phyloP scores from a whole-genome alignment of 1,140 invertebrate genomes.

The Neocloeon triangulifer region DNA sequence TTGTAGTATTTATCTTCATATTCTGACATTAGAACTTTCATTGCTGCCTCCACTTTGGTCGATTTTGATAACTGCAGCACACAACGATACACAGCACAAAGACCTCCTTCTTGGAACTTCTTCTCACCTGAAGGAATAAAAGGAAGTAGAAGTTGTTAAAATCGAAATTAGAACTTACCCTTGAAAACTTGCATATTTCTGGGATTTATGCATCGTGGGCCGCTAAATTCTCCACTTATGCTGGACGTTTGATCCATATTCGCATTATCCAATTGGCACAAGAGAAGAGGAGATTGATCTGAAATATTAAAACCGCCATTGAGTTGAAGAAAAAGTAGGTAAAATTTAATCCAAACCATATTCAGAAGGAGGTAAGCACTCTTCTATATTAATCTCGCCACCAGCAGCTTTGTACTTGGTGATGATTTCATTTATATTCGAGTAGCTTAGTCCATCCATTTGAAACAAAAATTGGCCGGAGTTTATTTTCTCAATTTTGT shows the following conservation, averaged over 20 bases:
- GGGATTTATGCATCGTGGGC: slow-evolving; percentile 30
- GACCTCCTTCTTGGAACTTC: slow-evolving; percentile 29
- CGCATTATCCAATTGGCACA: slow-evolving; percentile 29
- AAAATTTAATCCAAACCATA: slow-evolving; percentile 38
- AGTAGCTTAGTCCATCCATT: slow-evolving; percentile 25
- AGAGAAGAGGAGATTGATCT: slow-evolving; percentile 50
- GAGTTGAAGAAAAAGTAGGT: slow-evolving; percentile 7
- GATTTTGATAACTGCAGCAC: slow-evolving; percentile 40
- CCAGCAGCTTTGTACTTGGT: slow-evolving; percentile 30
- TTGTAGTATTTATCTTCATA: slow-evolving; percentile 26
- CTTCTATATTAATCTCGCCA: slow-evolving; percentile 30
- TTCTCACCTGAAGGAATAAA: slow-evolving; percentile 23
- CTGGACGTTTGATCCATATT: too few relatives aligned
- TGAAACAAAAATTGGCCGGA: slow-evolving; percentile 23
- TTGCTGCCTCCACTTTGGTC: slow-evolving; percentile 45
- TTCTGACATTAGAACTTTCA: slow-evolving; percentile 48
- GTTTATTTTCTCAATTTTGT: slow-evolving; percentile 30
- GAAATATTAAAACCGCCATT: slow-evolving; percentile 4
- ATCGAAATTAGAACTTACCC: too few relatives aligned
- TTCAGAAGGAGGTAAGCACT: slow-evolving; percentile 64
- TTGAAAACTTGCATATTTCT: slow-evolving; percentile 38
- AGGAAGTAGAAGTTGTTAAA: slow-evolving; percentile 1
- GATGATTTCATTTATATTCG: slow-evolving; percentile 34
- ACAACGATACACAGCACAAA: slow-evolving; percentile 35
- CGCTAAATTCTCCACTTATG: too few relatives aligned